Percentiles rank a stretch among this genome's conserved stretches.
phyloP scores from a whole-genome alignment of 2,113 vertebrate species.

The Cathartes aura region DNA sequence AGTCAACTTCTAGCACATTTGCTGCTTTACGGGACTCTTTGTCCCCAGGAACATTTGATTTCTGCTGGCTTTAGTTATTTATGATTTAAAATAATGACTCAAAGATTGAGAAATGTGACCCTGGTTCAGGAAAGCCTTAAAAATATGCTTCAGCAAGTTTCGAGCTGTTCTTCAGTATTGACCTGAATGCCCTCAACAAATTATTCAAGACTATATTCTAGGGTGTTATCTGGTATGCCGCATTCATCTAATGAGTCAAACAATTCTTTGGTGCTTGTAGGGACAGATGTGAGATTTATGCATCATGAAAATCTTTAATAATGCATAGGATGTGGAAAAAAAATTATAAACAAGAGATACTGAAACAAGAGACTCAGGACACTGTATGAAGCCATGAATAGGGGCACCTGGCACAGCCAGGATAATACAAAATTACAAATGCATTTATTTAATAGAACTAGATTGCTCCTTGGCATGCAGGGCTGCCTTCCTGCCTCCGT shows the following conservation, averaged over 20 bases:
- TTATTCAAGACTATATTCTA: neutral
- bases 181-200: neutral
- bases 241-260: conserved; percentile 1
- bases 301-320: neutral
- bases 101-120: neutral
- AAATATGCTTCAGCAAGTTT: conserved; percentile 7
- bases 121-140: neutral
- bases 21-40: neutral
- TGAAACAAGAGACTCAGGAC: neutral
- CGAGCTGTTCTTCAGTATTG: neutral
- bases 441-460: neutral
- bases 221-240: neutral
- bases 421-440: neutral
- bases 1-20: neutral
- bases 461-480: neutral
- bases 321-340: neutral
- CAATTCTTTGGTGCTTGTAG: neutral
- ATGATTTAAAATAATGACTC: neutral
- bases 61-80: neutral
- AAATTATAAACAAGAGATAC: neutral
- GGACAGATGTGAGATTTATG: neutral
- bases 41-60: neutral
- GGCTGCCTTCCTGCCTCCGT: neutral
- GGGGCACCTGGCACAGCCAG: neutral
- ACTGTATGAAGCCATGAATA: neutral